phyloP scores from a whole-genome alignment of 2,797 vertebrate species.

The Rhabdophis nuchalis region DNA sequence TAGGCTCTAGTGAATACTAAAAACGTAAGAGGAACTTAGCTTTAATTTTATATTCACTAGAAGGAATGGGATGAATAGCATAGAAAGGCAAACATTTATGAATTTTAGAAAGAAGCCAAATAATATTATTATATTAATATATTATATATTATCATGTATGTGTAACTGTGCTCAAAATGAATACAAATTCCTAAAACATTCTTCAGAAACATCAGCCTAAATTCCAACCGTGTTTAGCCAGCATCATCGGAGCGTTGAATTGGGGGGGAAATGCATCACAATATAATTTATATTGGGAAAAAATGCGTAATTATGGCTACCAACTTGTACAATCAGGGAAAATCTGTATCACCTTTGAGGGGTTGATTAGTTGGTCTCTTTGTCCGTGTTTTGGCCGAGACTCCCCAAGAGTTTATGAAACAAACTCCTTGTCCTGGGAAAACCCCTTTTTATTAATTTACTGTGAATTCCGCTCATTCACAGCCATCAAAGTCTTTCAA shows the following conservation, averaged over 20 bases:
- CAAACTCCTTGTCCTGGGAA: too few species aligned
- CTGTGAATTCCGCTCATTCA: too few species aligned
- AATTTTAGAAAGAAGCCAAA: not conserved
- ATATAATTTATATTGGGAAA: not conserved
- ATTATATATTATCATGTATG: not conserved
- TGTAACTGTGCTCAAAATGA: not conserved
- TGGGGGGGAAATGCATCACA: not conserved
- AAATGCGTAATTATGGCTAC: not conserved
- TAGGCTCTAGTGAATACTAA: rapidly evolving
- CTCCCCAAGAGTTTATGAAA: too few species aligned
- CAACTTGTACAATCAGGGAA: not conserved
- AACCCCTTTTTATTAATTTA: too few species aligned
- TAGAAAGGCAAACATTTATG: not conserved
- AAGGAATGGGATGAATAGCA: not conserved
- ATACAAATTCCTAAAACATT: not conserved
- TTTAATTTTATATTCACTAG: not conserved
- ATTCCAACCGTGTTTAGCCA: not conserved
- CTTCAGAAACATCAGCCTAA: not conserved
- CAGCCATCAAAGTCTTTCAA: too few species aligned
- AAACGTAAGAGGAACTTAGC: rapidly evolving
- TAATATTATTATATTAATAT: not conserved
- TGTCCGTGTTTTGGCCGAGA: too few species aligned
- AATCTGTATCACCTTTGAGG: not conserved
- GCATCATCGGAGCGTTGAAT: not conserved
- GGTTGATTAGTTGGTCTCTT: not conserved